Evolutionary conservation across 2,113 vertebrate species (phyloP).

Genomic region (Nipponia nippon): DNA sequence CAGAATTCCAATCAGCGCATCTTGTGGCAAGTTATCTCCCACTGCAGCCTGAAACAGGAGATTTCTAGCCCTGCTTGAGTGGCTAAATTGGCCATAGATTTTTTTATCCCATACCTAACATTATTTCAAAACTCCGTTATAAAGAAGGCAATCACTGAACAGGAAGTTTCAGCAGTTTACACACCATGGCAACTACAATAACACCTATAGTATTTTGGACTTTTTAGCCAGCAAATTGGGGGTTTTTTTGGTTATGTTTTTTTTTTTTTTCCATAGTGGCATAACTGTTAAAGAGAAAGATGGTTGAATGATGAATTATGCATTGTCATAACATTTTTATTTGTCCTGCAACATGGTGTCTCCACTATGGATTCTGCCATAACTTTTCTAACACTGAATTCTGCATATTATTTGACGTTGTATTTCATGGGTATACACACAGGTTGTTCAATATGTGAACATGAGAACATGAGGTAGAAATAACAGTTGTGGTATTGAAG

Average conservation of each 20-base stretch:
- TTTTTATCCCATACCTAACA: not conserved
- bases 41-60: slow-evolving; percentile 22
- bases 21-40: slow-evolving; percentile 39
- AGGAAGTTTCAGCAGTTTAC: not conserved
- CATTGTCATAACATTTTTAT: not conserved
- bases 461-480: not conserved
- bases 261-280: not conserved
- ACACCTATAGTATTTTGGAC: not conserved
- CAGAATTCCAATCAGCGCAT: slow-evolving; percentile 47
- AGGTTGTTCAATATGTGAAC: not conserved
- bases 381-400: not conserved
- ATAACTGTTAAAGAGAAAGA: not conserved
- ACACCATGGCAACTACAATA: not conserved
- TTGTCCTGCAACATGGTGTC: not conserved
- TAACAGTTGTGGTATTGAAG: not conserved
- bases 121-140: not conserved
- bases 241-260: not conserved
- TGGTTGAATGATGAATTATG: not conserved
- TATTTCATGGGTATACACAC: not conserved
- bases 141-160: not conserved
- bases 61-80: slow-evolving; percentile 14
- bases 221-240: not conserved
- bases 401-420: not conserved
- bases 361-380: not conserved
- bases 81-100: not conserved